Evolutionary conservation across 2,113 vertebrate species (phyloP).

Genomic region (Alouatta palliata): DNA sequence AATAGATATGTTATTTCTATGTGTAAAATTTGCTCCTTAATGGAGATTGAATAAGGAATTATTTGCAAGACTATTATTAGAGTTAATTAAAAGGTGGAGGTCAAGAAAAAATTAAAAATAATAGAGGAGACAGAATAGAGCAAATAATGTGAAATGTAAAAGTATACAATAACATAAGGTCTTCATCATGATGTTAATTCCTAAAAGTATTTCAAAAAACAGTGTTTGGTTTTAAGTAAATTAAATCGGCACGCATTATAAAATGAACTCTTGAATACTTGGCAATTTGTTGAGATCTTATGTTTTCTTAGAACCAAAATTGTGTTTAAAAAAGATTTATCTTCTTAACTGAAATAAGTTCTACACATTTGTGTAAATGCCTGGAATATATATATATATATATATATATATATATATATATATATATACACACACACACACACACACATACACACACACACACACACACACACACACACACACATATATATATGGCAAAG

Average conservation of each 20-base stretch:
- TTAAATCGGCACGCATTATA: constrained; percentile 58
- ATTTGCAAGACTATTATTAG: constrained; percentile 26
- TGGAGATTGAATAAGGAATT: not conserved
- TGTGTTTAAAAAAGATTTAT: constrained; percentile 58
- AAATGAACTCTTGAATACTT: constrained; percentile 55
- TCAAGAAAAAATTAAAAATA: constrained; percentile 43
- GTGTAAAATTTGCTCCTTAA: constrained; percentile 27
- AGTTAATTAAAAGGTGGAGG: constrained; percentile 13
- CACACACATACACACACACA: no score
- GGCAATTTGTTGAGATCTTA: constrained; percentile 69
- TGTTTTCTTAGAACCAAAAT: constrained; percentile 62
- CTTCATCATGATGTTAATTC: not conserved
- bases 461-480: no score
- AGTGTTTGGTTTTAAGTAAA: constrained; percentile 42
- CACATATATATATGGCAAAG: constrained; percentile 38
- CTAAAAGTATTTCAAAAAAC: constrained; percentile 47
- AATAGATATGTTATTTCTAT: constrained; percentile 29
- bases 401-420: no score
- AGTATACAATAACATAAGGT: not conserved
- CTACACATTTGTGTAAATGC: constrained; percentile 18
- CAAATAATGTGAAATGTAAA: constrained; percentile 29
- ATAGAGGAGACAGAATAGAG: not conserved
- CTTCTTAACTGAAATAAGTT: constrained; percentile 60
- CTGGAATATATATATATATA: not conserved
- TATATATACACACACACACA: no score